Evolutionary conservation across 37 sponge, comb jelly and placozoan species (phyloP).

Genomic region (Oopsacas minuta): DNA sequence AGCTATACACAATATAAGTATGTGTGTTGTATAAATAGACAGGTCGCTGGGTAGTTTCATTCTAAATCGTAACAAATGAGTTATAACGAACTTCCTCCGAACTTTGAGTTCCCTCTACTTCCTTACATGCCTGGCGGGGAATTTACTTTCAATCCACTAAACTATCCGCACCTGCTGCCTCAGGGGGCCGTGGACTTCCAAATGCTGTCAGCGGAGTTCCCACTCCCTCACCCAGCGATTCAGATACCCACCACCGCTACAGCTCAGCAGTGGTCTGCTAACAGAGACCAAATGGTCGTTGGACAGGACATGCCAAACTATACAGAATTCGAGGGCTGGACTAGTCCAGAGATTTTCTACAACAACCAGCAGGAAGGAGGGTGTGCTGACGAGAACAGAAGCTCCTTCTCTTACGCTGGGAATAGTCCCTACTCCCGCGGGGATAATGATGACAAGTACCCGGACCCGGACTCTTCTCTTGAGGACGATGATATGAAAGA

Average conservation of each 20-base stretch:
- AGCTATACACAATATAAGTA: neutral
- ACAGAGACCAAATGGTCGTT: neutral
- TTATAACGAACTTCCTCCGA: slow-evolving; percentile 12
- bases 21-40: neutral
- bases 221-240: neutral
- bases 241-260: neutral
- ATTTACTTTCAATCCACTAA: neutral
- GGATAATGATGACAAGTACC: neutral
- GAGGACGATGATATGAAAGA: neutral
- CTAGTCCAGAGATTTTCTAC: neutral
- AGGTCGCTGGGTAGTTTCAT: neutral
- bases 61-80: neutral
- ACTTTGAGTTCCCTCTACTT: neutral
- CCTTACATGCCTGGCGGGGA: neutral
- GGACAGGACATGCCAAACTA: neutral
- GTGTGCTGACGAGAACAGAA: neutral
- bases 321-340: neutral
- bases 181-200: neutral
- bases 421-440: slow-evolving; percentile 1
- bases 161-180: neutral
- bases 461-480: neutral
- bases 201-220: neutral
- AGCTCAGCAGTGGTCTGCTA: neutral
- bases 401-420: neutral
- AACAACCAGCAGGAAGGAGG: neutral